Base-by-base conservation (phyloP, 2,113 vertebrate genomes). In the Rhadina sibilatrix region DNA sequence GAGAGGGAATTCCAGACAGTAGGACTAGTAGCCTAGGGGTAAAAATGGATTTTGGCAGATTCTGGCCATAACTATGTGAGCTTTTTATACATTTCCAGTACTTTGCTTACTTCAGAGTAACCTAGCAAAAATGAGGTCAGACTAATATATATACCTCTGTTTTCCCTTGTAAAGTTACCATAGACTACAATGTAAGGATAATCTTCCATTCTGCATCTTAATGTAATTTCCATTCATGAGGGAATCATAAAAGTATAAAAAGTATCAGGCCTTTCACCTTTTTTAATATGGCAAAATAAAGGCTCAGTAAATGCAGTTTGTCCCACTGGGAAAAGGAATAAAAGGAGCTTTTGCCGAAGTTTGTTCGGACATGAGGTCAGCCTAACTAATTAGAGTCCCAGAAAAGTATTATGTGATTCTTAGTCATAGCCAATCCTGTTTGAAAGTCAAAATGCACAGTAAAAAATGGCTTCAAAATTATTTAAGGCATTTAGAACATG, bases 1-100 rank as follows among this genome's bases (percentile, higher is more conserved):
- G 23, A 3, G 11, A 86, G 35, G 44, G 88, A 94, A 83, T 84
- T 96, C 83, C 69, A 96, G 94, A 94, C 85, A 92, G 90, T 87
- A 96, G 90, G 64, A 92, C 82, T 78, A 90, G 88, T 66, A 96
- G 83, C 85, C 83, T 75, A 56, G 25, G 47, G 68, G 52, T 42
- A 83, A 70, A 77, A 88, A 60, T 2, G 2, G 15, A 13, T 38
- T 93, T 94, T 81, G 93, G 75, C 85, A 83, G 68, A 86, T 94
- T 95, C 71, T 63, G 28, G 16, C 64, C 40, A 86, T 89, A 78
- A 83, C 60, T 88, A 37, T 24, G 28, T 63, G 75, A 61, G 53
- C 16, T 66, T 95, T 89, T 84, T 42, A 79, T 21, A 27, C 8
- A 47, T 63, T 85, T 80, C 65, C 47, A 78, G 28, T 50, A 66